A percentile compares a stretch with the other conserved stretches of the same genome.
Evolutionary conservation across 1,140 invertebrate species (phyloP).

Genomic region (Orussus abietinus): DNA sequence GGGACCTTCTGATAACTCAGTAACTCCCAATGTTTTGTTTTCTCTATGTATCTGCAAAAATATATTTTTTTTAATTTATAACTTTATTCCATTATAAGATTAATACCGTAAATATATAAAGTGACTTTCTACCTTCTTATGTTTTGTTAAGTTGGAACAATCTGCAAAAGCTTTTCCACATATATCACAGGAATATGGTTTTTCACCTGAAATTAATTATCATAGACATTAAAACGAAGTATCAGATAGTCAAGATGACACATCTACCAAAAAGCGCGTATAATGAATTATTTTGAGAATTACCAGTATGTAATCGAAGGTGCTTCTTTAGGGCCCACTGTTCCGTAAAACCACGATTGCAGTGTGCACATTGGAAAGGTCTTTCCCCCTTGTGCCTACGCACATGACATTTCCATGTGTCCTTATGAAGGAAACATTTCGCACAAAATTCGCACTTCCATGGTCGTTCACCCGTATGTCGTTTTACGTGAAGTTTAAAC

Average conservation of each 20-base stretch:
- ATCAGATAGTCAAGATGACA: too few relatives aligned
- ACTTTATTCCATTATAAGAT: too few relatives aligned
- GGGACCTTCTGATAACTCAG: slow-evolving; percentile 25
- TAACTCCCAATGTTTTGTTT: slow-evolving; percentile 12
- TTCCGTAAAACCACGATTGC: slow-evolving; percentile 62
- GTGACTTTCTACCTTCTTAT: slow-evolving; percentile 58
- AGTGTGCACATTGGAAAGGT: slow-evolving; percentile 61
- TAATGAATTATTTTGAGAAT: neutral
- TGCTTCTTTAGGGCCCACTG: slow-evolving; percentile 68
- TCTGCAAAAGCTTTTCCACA: slow-evolving; percentile 73
- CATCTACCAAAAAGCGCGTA: too few relatives aligned
- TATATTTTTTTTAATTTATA: slow-evolving; percentile 35
- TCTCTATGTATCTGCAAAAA: slow-evolving; percentile 13
- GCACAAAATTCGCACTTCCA: slow-evolving; percentile 61
- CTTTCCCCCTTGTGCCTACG: slow-evolving; percentile 62
- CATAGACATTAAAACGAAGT: slow-evolving; percentile 12
- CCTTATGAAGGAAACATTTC: slow-evolving; percentile 65
- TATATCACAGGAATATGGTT: slow-evolving; percentile 71
- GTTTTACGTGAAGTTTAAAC: slow-evolving; percentile 59
- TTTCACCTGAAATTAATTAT: slow-evolving; percentile 59
- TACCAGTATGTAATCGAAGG: slow-evolving; percentile 62
- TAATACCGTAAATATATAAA: slow-evolving; percentile 22
- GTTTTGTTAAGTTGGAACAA: slow-evolving; percentile 64
- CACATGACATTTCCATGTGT: slow-evolving; percentile 62
- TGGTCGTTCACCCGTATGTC: slow-evolving; percentile 62